Evolutionary conservation across 2,113 vertebrate genomes (phyloP), one percentile per base, ranked within the genome.

Genomic region (Tragulus kanchil): DNA sequence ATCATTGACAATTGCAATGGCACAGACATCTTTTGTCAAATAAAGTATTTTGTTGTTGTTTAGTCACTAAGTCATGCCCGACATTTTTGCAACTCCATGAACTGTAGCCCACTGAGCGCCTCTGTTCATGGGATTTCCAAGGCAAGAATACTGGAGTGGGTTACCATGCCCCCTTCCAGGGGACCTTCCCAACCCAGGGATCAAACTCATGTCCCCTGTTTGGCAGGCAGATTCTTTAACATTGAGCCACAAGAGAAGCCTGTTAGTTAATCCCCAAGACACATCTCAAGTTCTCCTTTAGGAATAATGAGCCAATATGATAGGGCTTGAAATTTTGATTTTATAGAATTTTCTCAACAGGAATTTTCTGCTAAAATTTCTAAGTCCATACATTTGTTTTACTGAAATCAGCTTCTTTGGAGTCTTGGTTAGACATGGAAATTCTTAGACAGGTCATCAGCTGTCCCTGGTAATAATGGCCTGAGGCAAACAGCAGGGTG

Each of bases 371-470:
- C 94, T 97, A 89, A 95, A 97, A 90, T 93, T 96, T 97, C 91
- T 93, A 42, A 93, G 94, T 96, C 79, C 85, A 93, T 97, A 89
- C 26, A 73, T 91, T 97, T 95, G 79, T 94, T 98, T 97, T 93
- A 86, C 69, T 95, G 93, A 98, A 96, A 97, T 96, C 85, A 96
- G 87, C 91, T 87, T 82, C 96, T 85, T 21, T 93, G 93, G 96
- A 96, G 88, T 95, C 81, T 94, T 87, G 88, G 94, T 94, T 90
- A 96, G 93, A 95, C 86, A 94, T 97, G 98, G 98, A 97, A 93
- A 90, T 98, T 93, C 94, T 95, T 90, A 61, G 64, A 87, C 52
- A 94, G 89, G 95, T 97, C 95, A 65, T 96, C 73, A 79, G 78
- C 61, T 96, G 85, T 94, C 94, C 84, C 79, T 58, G 78, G 90